Conservation (phyloP, 2,888 invertebrate species). For the Panzeria rudis region DNA sequence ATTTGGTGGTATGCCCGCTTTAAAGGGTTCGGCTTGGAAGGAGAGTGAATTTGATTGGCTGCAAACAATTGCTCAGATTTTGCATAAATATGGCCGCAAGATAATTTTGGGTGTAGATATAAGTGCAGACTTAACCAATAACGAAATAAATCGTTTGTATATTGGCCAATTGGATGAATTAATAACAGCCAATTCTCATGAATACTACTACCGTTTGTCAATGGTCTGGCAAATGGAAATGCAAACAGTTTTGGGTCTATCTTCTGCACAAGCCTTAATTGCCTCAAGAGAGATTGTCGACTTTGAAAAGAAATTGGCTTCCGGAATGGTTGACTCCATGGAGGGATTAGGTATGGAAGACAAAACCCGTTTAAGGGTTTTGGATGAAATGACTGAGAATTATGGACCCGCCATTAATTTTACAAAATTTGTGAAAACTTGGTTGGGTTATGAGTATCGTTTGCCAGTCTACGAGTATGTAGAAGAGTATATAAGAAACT, state of each 20-base stretch:
- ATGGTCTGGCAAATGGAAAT: conserved; percentile 71
- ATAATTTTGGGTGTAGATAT: conserved; percentile 78
- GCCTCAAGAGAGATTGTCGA: conserved; percentile 75
- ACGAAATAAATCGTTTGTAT: conserved; percentile 77
- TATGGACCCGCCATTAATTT: conserved; percentile 78
- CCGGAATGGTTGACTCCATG: conserved; percentile 71
- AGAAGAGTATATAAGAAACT: conserved; percentile 77
- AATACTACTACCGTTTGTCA: conserved; percentile 58
- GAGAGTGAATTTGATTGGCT: conserved; percentile 78
- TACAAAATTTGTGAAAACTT: conserved; percentile 76
- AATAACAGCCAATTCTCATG: conserved; percentile 57
- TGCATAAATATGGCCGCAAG: conserved; percentile 78
- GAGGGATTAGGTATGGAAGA: conserved; percentile 74
- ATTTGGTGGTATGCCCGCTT: conserved; percentile 80
- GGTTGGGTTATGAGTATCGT: conserved; percentile 79
- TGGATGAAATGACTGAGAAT: conserved; percentile 76
- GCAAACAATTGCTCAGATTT: conserved; percentile 76
- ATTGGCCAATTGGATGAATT: conserved; percentile 76
- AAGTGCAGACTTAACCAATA: conserved; percentile 76
- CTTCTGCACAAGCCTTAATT: conserved; percentile 65
- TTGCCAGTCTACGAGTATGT: conserved; percentile 79
- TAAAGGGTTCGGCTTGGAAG: conserved; percentile 78
- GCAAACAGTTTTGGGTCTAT: conserved; percentile 75
- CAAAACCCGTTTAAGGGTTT: conserved; percentile 74
- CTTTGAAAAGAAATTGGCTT: conserved; percentile 75